These are phyloP conservation scores for Passer montanus DNA, from an alignment of 2,113 vertebrate species.

Conservation along the genomic window DNA sequence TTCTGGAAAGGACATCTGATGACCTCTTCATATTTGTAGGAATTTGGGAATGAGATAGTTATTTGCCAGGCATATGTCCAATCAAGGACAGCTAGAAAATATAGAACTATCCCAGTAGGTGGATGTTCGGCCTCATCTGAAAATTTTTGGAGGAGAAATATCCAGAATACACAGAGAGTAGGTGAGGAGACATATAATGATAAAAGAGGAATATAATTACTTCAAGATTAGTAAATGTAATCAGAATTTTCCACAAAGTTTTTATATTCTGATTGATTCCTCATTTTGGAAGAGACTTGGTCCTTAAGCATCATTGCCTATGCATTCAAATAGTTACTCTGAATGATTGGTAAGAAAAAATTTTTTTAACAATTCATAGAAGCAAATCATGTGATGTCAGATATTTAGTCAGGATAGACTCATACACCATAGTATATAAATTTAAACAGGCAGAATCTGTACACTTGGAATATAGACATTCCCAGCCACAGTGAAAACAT, in stretches of 20 bases:
- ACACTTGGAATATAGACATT: not conserved
- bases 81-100: not conserved
- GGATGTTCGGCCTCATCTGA: not conserved
- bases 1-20: not conserved
- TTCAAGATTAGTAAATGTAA: not conserved
- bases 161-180: not conserved
- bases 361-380: not conserved
- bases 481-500: not conserved
- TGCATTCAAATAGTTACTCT: not conserved
- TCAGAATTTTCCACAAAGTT: not conserved
- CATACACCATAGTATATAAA: not conserved
- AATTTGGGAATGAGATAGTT: not conserved
- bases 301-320: not conserved
- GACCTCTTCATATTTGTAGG: not conserved
- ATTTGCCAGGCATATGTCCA: not conserved
- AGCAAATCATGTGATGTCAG: not conserved
- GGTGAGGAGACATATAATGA: not conserved
- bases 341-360: not conserved
- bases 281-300: not conserved
- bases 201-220: not conserved
- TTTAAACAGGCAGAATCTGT: not conserved
- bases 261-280: not conserved
- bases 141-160: not conserved
- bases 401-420: not conserved
- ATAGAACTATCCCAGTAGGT: not conserved